phyloP scores from a whole-genome alignment of 2,797 vertebrate genomes.

The Lacerta agilis region DNA sequence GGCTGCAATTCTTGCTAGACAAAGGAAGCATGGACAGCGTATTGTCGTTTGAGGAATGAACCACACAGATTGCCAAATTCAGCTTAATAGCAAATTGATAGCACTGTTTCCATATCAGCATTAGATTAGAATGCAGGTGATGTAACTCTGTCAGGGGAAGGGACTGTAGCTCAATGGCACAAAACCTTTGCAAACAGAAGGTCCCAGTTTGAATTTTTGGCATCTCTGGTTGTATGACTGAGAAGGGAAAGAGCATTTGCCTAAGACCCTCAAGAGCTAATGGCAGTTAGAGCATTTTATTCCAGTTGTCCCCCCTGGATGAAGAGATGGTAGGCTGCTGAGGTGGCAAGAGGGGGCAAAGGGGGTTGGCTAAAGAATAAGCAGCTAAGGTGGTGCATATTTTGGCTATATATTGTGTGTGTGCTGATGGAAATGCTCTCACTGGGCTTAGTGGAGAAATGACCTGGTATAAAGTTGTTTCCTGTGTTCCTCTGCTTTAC shows the following conservation, averaged over 20 bases:
- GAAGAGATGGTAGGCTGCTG: no score
- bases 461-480: neutral
- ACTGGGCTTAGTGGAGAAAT: neutral
- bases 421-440: no score
- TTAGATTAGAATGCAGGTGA: neutral
- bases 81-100: neutral
- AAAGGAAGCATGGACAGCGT: neutral
- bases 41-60: neutral
- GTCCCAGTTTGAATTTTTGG: neutral
- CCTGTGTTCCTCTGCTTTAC: no score
- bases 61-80: neutral
- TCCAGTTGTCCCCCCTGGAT: no score
- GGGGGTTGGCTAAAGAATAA: no score
- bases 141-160: no score
- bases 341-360: no score
- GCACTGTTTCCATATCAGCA: neutral
- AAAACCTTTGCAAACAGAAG: neutral
- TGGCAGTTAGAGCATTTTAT: neutral
- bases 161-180: neutral
- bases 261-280: neutral
- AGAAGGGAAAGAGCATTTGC: neutral
- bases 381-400: no score
- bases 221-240: neutral
- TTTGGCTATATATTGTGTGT: no score
- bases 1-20: neutral